Conservation (phyloP, 2,113 vertebrate genomes). For the Callaeas wilsoni region DNA sequence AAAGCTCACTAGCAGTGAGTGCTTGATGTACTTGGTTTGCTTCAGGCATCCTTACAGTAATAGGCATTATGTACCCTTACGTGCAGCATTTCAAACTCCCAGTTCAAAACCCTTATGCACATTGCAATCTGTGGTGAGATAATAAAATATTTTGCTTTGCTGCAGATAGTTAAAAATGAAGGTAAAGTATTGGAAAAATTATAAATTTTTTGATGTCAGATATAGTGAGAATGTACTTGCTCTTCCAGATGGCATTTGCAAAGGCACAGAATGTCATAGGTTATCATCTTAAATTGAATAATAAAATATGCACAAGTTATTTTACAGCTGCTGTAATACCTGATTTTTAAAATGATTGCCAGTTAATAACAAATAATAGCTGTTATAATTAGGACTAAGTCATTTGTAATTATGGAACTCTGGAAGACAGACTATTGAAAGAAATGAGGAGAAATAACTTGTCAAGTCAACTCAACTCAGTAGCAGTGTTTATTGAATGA, state of each 20-base stretch:
- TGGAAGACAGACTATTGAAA: background rate
- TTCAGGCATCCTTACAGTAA: background rate
- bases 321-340: background rate
- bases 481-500: background rate
- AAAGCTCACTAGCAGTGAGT: background rate
- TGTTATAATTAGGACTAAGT: background rate
- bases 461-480: background rate
- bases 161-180: background rate
- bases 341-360: background rate
- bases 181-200: background rate
- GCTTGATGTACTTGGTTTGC: background rate
- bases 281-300: background rate
- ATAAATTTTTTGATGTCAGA: background rate
- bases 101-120: background rate
- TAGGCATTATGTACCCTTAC: background rate
- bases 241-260: background rate
- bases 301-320: background rate
- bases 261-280: background rate
- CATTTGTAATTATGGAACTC: background rate
- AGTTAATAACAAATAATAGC: background rate
- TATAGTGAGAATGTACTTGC: background rate
- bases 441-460: background rate
- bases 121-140: background rate
- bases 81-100: background rate
- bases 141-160: background rate